phyloP scores from a whole-genome alignment of 1,140 invertebrate species.

The Oscheius sp. region DNA sequence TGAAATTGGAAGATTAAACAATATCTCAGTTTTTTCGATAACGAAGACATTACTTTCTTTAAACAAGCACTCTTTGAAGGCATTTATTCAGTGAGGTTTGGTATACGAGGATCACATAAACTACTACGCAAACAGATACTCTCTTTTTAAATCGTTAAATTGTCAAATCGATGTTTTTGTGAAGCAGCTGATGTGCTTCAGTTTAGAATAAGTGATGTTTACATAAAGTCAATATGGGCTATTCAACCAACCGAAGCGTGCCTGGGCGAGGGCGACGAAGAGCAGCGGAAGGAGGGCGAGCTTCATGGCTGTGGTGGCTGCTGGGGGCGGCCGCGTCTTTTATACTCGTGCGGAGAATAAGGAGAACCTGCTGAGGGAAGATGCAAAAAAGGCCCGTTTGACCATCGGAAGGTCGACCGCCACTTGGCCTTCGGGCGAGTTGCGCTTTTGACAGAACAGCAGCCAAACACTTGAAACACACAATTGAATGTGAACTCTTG shows the following conservation, averaged over 20 bases:
- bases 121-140: neutral
- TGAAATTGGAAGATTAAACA: neutral
- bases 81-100: too few species aligned
- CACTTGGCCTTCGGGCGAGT: conserved; percentile 1
- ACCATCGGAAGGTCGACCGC: conserved; percentile 1
- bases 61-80: too few species aligned
- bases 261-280: neutral
- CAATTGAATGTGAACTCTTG: too few species aligned
- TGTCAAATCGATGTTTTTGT: neutral
- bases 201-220: neutral
- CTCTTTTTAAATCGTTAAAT: neutral
- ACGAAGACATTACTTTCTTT: too few species aligned
- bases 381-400: conserved; percentile 2
- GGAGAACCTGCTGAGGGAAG: conserved; percentile 3
- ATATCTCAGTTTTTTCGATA: too few species aligned
- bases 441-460: neutral
- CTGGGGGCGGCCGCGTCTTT: neutral
- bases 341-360: neutral
- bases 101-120: neutral
- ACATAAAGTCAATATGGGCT: neutral
- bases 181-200: neutral
- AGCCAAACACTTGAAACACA: neutral
- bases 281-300: conserved; percentile 5
- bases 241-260: conserved; percentile 1
- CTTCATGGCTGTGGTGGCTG: conserved; percentile 7